These are phyloP conservation scores for Drosophila saltans DNA, from an alignment of 1,140 invertebrate species.

Conservation along the genomic window DNA sequence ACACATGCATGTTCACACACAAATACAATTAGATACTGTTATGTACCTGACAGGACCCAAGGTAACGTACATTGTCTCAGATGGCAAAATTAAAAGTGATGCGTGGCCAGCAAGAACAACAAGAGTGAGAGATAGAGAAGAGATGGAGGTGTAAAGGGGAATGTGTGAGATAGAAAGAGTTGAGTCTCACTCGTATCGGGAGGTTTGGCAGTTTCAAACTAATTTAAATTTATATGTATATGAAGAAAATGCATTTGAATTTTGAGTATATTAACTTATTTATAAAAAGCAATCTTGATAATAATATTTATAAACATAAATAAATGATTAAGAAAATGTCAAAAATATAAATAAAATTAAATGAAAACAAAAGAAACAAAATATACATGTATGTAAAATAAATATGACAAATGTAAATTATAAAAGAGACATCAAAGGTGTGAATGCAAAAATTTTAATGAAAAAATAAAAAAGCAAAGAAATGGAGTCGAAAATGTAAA, in stretches of 20 bases:
- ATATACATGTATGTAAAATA: neutral
- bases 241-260: constrained; percentile 19
- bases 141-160: neutral
- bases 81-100: constrained; percentile 74
- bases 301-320: neutral
- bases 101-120: constrained; percentile 26
- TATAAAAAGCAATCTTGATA: neutral
- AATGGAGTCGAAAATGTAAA: too few relatives aligned
- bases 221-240: constrained; percentile 75
- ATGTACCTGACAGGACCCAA: constrained; percentile 65
- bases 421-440: neutral
- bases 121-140: constrained; percentile 2
- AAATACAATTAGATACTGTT: constrained; percentile 52
- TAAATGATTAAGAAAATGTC: neutral
- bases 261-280: neutral
- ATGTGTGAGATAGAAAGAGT: neutral
- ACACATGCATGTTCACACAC: neutral
- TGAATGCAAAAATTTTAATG: neutral
- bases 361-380: too few relatives aligned
- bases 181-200: neutral
- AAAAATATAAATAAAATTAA: too few relatives aligned
- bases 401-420: neutral
- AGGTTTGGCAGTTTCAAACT: constrained; percentile 43
- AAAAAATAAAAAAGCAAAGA: neutral
- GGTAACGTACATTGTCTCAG: constrained; percentile 69